phyloP scores from a whole-genome alignment of 1,140 invertebrate genomes.

The Marisa cornuarietis region DNA sequence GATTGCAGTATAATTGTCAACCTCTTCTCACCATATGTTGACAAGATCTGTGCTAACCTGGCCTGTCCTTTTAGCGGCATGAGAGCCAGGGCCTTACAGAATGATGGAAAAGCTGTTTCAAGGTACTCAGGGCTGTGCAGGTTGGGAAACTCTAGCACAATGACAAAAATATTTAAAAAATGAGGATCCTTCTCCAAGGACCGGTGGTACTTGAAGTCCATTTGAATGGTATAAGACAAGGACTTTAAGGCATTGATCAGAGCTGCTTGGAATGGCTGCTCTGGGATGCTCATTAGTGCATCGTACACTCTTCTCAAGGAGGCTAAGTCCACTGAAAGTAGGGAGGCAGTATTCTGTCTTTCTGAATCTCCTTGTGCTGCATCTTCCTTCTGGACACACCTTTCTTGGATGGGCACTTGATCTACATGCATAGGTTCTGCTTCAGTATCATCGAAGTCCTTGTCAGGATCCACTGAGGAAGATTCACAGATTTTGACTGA shows the following conservation, averaged over 20 bases:
- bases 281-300: slow-evolving; percentile 70
- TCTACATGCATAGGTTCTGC: slow-evolving; percentile 28
- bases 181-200: slow-evolving; percentile 67
- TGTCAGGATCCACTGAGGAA: slow-evolving; percentile 75
- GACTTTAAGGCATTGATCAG: slow-evolving; percentile 82
- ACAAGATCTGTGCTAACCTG: slow-evolving; percentile 82
- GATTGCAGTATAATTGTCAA: slow-evolving; percentile 80
- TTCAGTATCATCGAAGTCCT: slow-evolving; percentile 62
- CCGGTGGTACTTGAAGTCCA: slow-evolving; percentile 76
- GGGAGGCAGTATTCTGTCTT: slow-evolving; percentile 28
- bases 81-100: slow-evolving; percentile 81
- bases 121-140: slow-evolving; percentile 83
- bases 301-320: slow-evolving; percentile 75
- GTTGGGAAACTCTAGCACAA: slow-evolving; percentile 88
- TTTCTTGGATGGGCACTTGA: slow-evolving; percentile 14
- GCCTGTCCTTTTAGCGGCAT: slow-evolving; percentile 82
- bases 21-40: slow-evolving; percentile 75
- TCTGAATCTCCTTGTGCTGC: slow-evolving; percentile 3
- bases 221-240: slow-evolving; percentile 77
- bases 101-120: slow-evolving; percentile 81
- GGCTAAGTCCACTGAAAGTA: slow-evolving; percentile 64
- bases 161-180: slow-evolving; percentile 81
- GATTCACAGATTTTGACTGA: not conserved
- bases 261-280: slow-evolving; percentile 75
- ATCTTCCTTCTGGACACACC: not conserved